Percentiles rank a stretch among this genome's conserved stretches.
Conservation (phyloP, 2,797 vertebrate species). For the Spondyliosoma cantharus region DNA sequence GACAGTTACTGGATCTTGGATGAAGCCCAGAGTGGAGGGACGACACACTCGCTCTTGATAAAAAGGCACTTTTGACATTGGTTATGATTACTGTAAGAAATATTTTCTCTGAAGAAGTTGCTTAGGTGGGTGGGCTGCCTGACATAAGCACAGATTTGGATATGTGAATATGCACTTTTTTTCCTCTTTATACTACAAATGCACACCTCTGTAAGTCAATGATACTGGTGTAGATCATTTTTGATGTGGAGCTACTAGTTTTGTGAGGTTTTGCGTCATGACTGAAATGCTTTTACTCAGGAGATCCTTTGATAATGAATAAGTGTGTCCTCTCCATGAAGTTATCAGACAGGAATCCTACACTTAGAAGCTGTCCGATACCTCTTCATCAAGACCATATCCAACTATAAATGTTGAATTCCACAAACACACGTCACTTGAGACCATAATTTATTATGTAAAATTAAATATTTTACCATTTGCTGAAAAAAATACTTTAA, state of each 20-base stretch:
- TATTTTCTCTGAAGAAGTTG: slow-evolving; percentile 62
- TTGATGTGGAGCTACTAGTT: slow-evolving; percentile 70
- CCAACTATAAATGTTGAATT: slow-evolving; percentile 74
- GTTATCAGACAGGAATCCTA: slow-evolving; percentile 63
- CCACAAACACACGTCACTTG: slow-evolving; percentile 72
- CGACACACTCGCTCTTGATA: slow-evolving; percentile 40
- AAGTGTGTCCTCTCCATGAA: slow-evolving; percentile 69
- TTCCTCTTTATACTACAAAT: slow-evolving; percentile 61
- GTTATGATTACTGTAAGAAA: slow-evolving; percentile 73
- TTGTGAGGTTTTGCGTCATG: slow-evolving; percentile 72
- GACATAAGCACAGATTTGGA: slow-evolving; percentile 72
- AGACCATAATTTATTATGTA: slow-evolving; percentile 85
- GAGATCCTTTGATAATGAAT: slow-evolving; percentile 78
- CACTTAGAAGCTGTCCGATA: slow-evolving; percentile 66
- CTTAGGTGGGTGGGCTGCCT: slow-evolving; percentile 60
- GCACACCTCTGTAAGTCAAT: slow-evolving; percentile 69
- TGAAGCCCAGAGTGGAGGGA: slow-evolving; percentile 53
- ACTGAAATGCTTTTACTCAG: slow-evolving; percentile 80
- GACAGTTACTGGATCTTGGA: slow-evolving; percentile 52
- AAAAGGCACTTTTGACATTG: slow-evolving; percentile 79
- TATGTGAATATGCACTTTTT: slow-evolving; percentile 79
- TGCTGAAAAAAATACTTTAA: slow-evolving; percentile 75
- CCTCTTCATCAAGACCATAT: slow-evolving; percentile 70
- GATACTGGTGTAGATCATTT: slow-evolving; percentile 69
- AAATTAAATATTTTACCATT: slow-evolving; percentile 80